phyloP scores from a whole-genome alignment of 2,888 invertebrate genomes.

The Pemphredon lugubris region DNA sequence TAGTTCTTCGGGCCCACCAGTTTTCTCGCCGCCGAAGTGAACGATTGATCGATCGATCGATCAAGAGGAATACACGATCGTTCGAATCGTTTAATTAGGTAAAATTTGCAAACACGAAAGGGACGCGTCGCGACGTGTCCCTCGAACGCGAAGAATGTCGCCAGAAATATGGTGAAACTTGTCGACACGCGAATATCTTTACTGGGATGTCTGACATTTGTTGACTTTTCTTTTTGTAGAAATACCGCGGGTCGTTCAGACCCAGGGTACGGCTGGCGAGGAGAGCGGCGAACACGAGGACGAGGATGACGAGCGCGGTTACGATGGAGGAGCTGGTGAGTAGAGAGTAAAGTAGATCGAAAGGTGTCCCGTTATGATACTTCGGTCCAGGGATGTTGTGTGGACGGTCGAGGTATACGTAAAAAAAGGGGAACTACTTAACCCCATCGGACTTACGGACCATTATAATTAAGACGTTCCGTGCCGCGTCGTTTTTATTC shows the following conservation, averaged over 20 bases:
- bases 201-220: too few species aligned
- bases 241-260: conserved; percentile 89
- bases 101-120: background rate
- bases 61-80: too few species aligned
- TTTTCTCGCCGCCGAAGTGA: conserved; percentile 19
- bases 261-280: conserved; percentile 82
- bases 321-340: conserved; percentile 82
- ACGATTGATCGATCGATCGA: conserved; percentile 47
- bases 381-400: background rate
- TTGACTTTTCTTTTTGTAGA: conserved; percentile 86
- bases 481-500: too few species aligned
- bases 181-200: too few species aligned
- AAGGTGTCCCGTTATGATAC: background rate
- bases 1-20: too few species aligned
- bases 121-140: too few species aligned
- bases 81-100: background rate
- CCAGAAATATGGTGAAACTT: too few species aligned
- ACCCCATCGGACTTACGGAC: too few species aligned
- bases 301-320: conserved; percentile 85
- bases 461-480: too few species aligned
- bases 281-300: conserved; percentile 78
- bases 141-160: too few species aligned
- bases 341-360: conserved; percentile 46
- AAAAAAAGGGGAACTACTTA: too few species aligned
- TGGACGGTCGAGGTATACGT: background rate